Base-by-base conservation (phyloP, 1,140 invertebrate genomes). In the Araneus ventricosus region DNA sequence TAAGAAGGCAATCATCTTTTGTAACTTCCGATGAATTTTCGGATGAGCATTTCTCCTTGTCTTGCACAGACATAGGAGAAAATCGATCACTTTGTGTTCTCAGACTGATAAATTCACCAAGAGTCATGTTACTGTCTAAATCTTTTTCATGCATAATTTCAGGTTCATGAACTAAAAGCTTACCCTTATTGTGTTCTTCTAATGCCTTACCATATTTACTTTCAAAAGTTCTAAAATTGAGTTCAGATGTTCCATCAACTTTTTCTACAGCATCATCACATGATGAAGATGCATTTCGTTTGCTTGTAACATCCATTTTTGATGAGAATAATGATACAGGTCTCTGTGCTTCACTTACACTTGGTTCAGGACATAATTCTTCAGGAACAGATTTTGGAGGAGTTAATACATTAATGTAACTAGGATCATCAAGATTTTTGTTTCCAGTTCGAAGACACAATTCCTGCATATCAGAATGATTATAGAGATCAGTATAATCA, bases 321-420 rank as follows among this genome's bases (percentile, higher is more conserved):
- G 75, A 67, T 61, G 84, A 75, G 22, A 92, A 86, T 20, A 79
- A 70, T 22, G 87, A 75, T 24, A 27, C 2, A 41, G 89, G 34
- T 67, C 52, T 63, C 24, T 67, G 63, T 57, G 24, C 41, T 90
- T 92, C 93, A 59, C 6, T n/a, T 10, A 84, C 37, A 63, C 4
- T 39, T 39, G 27, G 22, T 2, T 90, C 88, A 59, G 22, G 7
- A n/a, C 30, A 70, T 37, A 45, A 0, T 63, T 84, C 70, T 34
- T 93, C 88, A 30, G 70, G 84, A 59, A 90, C 91, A 34, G 91
- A 93, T 59, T 86, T 93, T 87, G 91, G 91, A 75, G 91, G 91
- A 39, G 91, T 87, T 88, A 93, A 93, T n/a, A 87, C 39, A 79
- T 93, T 87, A 79, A 93, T 70, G 27, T 87, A 93, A 59, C 8